Percentiles rank a stretch among this genome's conserved stretches.
These are phyloP conservation scores for Catagonus wagneri DNA, from an alignment of 2,113 vertebrate genomes.

Conservation along the genomic window DNA sequence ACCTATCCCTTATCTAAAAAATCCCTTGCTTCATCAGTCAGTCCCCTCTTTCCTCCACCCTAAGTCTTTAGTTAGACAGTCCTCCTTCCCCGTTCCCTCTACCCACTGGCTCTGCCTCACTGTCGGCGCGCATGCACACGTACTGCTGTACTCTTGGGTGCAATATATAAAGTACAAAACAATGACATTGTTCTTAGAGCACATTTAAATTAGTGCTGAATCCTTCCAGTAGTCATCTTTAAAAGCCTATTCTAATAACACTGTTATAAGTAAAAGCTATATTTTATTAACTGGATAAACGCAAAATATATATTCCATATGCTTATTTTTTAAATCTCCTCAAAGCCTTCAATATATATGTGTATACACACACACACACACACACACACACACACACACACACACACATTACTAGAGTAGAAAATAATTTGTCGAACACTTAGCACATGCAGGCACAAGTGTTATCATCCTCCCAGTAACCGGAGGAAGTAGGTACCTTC, in stretches of 20 bases:
- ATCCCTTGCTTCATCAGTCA: background rate
- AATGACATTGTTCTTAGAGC: background rate
- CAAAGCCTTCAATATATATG: background rate
- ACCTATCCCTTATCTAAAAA: background rate
- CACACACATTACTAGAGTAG: background rate
- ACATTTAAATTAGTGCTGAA: background rate
- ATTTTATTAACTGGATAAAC: slow-evolving; percentile 37
- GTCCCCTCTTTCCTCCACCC: background rate
- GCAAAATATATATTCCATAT: background rate
- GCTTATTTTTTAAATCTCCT: slow-evolving; percentile 38
- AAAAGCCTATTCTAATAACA: slow-evolving; percentile 44
- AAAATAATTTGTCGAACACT: slow-evolving; percentile 49
- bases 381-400: too few species aligned
- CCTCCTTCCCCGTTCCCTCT: background rate
- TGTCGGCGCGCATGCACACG: background rate
- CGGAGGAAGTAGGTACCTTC: background rate
- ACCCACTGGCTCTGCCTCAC: background rate
- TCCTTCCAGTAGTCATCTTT: background rate
- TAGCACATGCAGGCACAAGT: background rate
- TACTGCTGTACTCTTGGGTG: background rate
- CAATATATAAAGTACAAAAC: background rate
- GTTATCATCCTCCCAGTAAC: background rate
- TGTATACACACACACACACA: too few species aligned
- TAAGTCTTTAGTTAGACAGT: background rate
- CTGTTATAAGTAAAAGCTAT: slow-evolving; percentile 32